These are phyloP conservation scores for Yponomeuta malinellus DNA, from an alignment of 2,888 invertebrate species.

Conservation along the genomic window DNA sequence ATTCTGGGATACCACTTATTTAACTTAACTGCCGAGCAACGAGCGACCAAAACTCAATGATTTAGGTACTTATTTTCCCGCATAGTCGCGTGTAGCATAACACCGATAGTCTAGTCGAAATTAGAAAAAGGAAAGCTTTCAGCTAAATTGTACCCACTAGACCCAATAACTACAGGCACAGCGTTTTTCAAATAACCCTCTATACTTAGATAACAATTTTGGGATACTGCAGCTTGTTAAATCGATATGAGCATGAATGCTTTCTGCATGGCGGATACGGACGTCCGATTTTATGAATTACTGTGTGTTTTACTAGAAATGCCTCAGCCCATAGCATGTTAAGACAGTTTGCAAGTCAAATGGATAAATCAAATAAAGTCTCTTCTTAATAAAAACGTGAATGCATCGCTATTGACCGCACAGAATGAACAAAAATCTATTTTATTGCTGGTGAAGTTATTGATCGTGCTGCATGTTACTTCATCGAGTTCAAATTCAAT, in stretches of 20 bases:
- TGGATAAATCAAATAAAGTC: slow-evolving; percentile 27
- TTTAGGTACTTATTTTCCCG: background rate
- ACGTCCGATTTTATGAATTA: slow-evolving; percentile 63
- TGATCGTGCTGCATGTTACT: slow-evolving; percentile 65
- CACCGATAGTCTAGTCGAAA: background rate
- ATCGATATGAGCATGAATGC: slow-evolving; percentile 70
- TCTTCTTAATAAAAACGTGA: slow-evolving; percentile 8
- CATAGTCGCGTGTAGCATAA: background rate
- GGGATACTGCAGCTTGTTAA: slow-evolving; percentile 19
- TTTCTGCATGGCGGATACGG: slow-evolving; percentile 72
- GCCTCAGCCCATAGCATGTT: slow-evolving; percentile 74
- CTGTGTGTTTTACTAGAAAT: slow-evolving; percentile 67
- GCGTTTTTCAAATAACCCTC: background rate
- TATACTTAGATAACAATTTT: slow-evolving; percentile 2
- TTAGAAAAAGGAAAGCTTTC: background rate
- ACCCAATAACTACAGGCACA: background rate
- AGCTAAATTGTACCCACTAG: background rate
- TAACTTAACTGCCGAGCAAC: background rate
- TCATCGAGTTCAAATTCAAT: slow-evolving; percentile 54
- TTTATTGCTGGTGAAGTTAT: slow-evolving; percentile 41
- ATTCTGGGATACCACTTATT: background rate
- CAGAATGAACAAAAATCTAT: slow-evolving; percentile 39
- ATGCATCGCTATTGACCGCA: slow-evolving; percentile 48
- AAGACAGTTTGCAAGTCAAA: slow-evolving; percentile 48
- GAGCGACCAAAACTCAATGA: background rate